Percentiles rank a stretch among this genome's conserved stretches.
These are phyloP conservation scores for Macaria notata DNA, from an alignment of 2,888 invertebrate genomes.

Conservation along the genomic window DNA sequence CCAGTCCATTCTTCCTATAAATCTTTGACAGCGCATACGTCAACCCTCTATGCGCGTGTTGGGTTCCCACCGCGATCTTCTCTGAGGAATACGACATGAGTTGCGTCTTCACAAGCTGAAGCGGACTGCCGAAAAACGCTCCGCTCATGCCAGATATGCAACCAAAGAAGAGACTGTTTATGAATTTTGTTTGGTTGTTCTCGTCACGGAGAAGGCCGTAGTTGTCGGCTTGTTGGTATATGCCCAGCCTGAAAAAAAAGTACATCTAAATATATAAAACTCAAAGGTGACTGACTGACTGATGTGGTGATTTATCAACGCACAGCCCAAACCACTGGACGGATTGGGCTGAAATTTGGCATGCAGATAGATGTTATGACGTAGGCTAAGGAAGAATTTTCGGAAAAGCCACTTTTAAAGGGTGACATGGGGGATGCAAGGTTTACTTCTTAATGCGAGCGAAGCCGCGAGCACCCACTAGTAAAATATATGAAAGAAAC, in stretches of 20 bases:
- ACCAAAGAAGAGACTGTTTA: slow-evolving; percentile 87
- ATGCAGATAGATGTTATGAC: no score
- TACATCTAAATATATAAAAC: no score
- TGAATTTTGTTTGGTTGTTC: slow-evolving; percentile 85
- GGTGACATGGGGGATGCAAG: no score
- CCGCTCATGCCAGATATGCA: slow-evolving; percentile 90
- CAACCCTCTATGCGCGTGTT: slow-evolving; percentile 89
- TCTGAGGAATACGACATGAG: slow-evolving; percentile 89
- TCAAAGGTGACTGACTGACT: no score
- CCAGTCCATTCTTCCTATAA: slow-evolving; percentile 80
- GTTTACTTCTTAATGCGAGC: no score
- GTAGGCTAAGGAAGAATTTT: no score
- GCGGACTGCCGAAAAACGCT: slow-evolving; percentile 91
- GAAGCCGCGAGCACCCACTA: no score
- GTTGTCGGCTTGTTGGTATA: slow-evolving; percentile 88
- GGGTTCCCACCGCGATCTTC: slow-evolving; percentile 93
- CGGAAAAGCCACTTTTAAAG: no score
- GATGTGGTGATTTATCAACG: no score
- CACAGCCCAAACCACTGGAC: no score
- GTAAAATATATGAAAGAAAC: no score
- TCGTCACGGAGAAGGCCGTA: slow-evolving; percentile 83
- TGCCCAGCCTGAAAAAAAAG: slow-evolving; percentile 83
- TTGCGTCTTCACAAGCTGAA: slow-evolving; percentile 95
- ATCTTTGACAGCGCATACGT: slow-evolving; percentile 84
- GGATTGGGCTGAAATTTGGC: no score